Evolutionary conservation across 2,113 vertebrate species (phyloP), one percentile per base, ranked within the genome.

Genomic region (Platysternon megacephalum): DNA sequence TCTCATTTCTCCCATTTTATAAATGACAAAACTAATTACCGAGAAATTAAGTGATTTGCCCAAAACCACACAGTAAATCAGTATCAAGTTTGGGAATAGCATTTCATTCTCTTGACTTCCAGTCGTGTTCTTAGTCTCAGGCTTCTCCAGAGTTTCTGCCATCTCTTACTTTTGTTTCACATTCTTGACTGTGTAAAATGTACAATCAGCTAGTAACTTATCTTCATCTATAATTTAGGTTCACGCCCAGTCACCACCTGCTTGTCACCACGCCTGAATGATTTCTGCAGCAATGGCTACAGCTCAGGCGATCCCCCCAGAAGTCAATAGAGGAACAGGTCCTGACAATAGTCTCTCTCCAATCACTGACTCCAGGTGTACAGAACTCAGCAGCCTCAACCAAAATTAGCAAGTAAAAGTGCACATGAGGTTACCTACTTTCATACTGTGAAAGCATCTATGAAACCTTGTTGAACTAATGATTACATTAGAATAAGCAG

Each of bases 401-500:
- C 97, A 98, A 0, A 97, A 29, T 22, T 98, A 98, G 97, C 97
- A 98, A 46, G 86, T 98, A 85, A 99, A 98, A 90, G 14, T 98
- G 24, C 98, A 98, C 76, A 98, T 98, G 93, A 93, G 97, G 53
- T 93, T 98, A 92, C 91, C 98, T 93, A 97, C 98, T 7, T 98
- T 99, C 94, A 95, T 98, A 56, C 94, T 98, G 55, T 99, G 61
- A 99, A 99, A 96, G 97, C 98, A 0, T 98, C 99, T 8, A 98
- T 98, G 86, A 99, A 99, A 93, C 98, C 99, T 82, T 98, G 97
- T 72, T 98, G 0, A 98, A 96, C 88, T 96, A 93, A 65, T 96
- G 93, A 84, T 13, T 13, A 80, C 7, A 80, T 49, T 65, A 29
- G 26, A 35, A 82, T 46, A 12, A 4, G 44, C 17, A 17, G 4